phyloP scores from a whole-genome alignment of 2,797 vertebrate genomes.

The Leucoraja ocellata region DNA sequence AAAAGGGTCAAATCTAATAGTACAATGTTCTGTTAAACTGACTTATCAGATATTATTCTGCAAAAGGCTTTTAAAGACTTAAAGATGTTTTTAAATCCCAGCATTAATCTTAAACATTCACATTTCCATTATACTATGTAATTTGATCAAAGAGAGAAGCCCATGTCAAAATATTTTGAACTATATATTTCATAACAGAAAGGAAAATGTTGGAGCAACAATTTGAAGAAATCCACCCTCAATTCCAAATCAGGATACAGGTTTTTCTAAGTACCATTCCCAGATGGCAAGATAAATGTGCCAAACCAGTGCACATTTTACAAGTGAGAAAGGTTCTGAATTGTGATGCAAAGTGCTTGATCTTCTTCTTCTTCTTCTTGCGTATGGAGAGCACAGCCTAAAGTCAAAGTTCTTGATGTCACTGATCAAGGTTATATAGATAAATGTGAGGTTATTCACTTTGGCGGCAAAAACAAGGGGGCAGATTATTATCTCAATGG shows the following conservation, averaged over 20 bases:
- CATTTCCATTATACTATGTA: neutral
- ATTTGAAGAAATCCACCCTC: neutral
- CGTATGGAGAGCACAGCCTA: too few species aligned
- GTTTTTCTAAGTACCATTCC: neutral
- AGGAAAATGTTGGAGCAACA: neutral
- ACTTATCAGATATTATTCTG: neutral
- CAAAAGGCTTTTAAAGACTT: neutral
- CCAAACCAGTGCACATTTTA: neutral
- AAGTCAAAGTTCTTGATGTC: neutral
- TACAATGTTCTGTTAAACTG: neutral
- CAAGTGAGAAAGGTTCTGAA: neutral
- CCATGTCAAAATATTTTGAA: neutral
- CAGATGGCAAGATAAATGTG: neutral
- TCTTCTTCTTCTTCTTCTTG: too few species aligned
- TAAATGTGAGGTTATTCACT: too few species aligned
- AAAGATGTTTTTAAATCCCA: neutral
- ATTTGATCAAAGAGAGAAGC: too few species aligned
- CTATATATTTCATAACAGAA: neutral
- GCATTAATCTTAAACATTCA: neutral
- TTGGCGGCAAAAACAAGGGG: too few species aligned
- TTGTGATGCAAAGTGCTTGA: neutral
- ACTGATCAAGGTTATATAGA: neutral
- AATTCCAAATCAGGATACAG: neutral
- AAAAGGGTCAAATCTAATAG: neutral
- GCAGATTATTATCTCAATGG: too few species aligned